A percentile compares a stretch with the other conserved stretches of the same genome.
Conservation (phyloP, 2,797 vertebrate genomes). For the Molossus molossus region DNA sequence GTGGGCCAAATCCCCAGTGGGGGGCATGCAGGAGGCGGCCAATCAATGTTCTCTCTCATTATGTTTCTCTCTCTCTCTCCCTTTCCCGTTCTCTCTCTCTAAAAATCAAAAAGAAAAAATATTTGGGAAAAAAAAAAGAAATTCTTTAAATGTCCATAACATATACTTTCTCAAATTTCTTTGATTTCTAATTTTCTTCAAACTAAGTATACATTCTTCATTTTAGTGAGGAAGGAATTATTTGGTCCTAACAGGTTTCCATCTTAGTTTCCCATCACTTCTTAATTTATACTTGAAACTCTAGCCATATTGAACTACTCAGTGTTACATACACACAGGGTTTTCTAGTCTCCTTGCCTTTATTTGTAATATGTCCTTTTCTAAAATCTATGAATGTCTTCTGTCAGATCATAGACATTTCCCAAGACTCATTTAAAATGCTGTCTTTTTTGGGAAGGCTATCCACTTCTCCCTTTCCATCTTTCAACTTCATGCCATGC, state of each 20-base stretch:
- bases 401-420: not conserved
- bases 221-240: not conserved
- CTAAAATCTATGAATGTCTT: not conserved
- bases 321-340: not conserved
- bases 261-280: not conserved
- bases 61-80: too few relatives aligned
- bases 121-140: not conserved
- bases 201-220: not conserved
- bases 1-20: too few relatives aligned
- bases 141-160: not conserved
- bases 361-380: not conserved
- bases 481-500: not conserved
- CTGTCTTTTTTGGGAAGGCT: not conserved
- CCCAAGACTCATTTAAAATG: not conserved
- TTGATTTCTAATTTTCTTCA: constrained; percentile 15
- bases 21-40: too few relatives aligned
- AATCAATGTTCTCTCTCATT: too few relatives aligned
- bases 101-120: too few relatives aligned
- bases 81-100: too few relatives aligned
- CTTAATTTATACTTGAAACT: not conserved
- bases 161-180: not conserved
- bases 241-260: not conserved
- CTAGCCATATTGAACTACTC: not conserved
- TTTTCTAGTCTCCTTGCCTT: not conserved
- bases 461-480: not conserved